Evolutionary conservation across 30 jellyfish, hydroid and myxozoan species (phyloP), one percentile per base, ranked within the genome.

Genomic region (Turritopsis rubra): DNA sequence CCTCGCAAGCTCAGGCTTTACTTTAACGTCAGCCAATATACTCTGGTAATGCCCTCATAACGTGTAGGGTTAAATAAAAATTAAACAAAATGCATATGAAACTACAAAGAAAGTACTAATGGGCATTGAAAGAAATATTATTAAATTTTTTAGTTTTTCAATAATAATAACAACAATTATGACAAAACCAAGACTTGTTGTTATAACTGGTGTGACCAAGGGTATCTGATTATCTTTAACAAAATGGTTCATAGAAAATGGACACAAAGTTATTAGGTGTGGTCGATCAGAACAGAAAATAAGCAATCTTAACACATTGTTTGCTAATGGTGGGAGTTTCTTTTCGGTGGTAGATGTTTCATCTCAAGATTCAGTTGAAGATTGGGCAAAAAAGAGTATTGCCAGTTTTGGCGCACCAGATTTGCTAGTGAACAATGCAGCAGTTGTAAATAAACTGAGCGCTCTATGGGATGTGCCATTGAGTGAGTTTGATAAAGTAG

Each of bases 191-290:
- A 79, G 81, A 28, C 41, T 60, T 0, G 80, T 90, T 21, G 95
- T 82, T 7, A 85, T 90, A 1, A 90, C 97, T 21, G 97, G 97
- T 29, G 95, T 70, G 18, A 90, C 97, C 0, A 80, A 66, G 16
- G 97, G 97, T 66, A 85, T 85, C 30, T 95, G 97, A 7, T 80
- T 84, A 29, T 88, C 97, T 23, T 26, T 90, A 87, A 52, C 89
- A 21, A 88, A 85, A 41, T 83, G 81, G 65, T 90, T 81, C 75
- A 52, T 75, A 1, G 75, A 79, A 25, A 52, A 28, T 16, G 76
- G 91, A 18, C 97, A 90, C 29, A 66, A 65, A 16, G 97, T 90
- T 9, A 65, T 85, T 71, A 95, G 97, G 18, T 90, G 97, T 79
- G 95, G 97, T 1, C 77, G 97, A 77, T 83, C 73, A 29, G 29